Base-by-base conservation (phyloP, 1,140 invertebrate genomes). In the Asbolus verrucosus region DNA sequence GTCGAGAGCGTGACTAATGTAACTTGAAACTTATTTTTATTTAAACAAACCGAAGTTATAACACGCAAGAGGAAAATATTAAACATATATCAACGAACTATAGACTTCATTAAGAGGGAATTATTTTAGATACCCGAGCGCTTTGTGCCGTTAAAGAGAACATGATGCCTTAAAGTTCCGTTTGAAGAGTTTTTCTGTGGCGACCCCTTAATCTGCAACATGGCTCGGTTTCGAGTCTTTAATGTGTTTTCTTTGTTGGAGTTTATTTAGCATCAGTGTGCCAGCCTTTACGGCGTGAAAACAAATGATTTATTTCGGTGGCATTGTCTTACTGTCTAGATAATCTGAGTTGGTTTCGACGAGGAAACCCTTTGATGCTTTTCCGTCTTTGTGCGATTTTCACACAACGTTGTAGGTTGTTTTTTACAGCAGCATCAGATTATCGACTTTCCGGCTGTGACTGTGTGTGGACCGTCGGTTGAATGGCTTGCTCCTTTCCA, bases 321-420 rank as follows among this genome's bases (percentile, higher is more conserved):
- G 46, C 46, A 54, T 54, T 54, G 46, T 54, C 46, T 54, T 54
- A 21, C 33, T 36, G 46, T 54, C 21, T 54, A 24, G 46, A 54
- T 54, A 54, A 54, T 54, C 46, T 11, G 46, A 54, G 46, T 8
- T 54, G 46, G 46, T 54, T 54, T 54, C 19, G 19, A 24, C 46
- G 21, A 30, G 46, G 46, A 54, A 54, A 54, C 46, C 46, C 46
- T 54, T 54, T 54, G 46, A 54, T 54, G 46, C 46, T 54, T 54
- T 54, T 54, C 46, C 21, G 46, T 19, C 46, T 54, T 54, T 54
- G 46, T 54, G 46, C 30, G 46, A 54, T 27, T 54, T 54, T 54
- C 46, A 30, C 46, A 54, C 46, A 54, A 54, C 21, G 46, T 54
- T 54, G 8, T 36, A 11, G n/a, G 33, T 36, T 54, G 11, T 46